Base-by-base conservation (phyloP, 2,797 vertebrate species). In the Sebastes trivittatus region DNA sequence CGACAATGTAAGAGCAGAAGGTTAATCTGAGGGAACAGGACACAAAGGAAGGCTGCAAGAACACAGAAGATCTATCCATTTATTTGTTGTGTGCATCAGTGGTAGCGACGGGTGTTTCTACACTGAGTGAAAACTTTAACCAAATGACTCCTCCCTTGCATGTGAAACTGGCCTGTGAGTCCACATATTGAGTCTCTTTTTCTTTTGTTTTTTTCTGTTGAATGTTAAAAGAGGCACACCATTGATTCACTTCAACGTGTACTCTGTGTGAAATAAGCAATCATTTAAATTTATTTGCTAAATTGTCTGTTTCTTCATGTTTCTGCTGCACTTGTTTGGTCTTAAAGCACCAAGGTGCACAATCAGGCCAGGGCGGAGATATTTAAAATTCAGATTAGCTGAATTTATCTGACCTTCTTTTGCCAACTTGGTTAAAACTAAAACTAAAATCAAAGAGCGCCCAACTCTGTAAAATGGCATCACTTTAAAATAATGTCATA, bases 261-360 rank as follows among this genome's bases (percentile, higher is more conserved):
- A 65, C 75, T 75, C 46, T 52, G 29, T 64, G 76, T 84, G 79
- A 83, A 89, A 78, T 76, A 81, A 89, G 86, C 77, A 85, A 86
- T 84, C 42, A 29, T 66, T 54, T 72, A 29, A 54, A 62, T 8
- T 32, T 34, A n/a, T 71, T 38, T 42, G 32, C 18, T n/a, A 49
- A 23, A 72, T 36, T 6, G 56, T 34, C 4, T 72, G 1, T 87
- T 71, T 72, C 81, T 64, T 88, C 67, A 66, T 73, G 67, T 81
- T 64, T 78, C 72, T 80, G 63, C 76, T 81, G 70, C 84, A 79
- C 78, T 78, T 59, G 49, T 75, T 64, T 18, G 36, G 60, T 70
- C 34, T 66, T 13, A 23, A 34, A 59, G 55, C 56, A 11, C 13
- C 32, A 20, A 20, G 22, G 64, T 59, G 46, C 36, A 82, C 42